Base-by-base conservation (phyloP, 2,888 invertebrate genomes). In the Macrosoma leucophasiata region DNA sequence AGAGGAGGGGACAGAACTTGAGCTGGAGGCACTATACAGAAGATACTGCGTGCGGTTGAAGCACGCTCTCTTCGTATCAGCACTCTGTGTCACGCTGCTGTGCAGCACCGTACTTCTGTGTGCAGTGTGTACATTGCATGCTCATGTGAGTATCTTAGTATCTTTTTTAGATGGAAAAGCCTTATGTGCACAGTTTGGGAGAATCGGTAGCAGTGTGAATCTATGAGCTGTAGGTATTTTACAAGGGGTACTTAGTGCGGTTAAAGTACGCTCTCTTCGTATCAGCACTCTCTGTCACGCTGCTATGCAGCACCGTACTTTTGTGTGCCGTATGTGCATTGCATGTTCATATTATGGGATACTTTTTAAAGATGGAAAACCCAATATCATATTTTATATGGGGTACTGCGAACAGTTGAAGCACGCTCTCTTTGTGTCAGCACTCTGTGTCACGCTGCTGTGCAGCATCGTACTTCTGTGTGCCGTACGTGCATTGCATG, bases 201-300 rank as follows among this genome's bases (percentile, higher is more conserved):
- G n/a, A n/a, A n/a, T n/a, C n/a, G n/a, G n/a, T n/a, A n/a, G n/a
- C n/a, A n/a, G n/a, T n/a, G n/a, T n/a, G n/a, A n/a, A n/a, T n/a
- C n/a, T n/a, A n/a, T 61, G 90, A 91, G 58, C 73, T 92, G 37
- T 91, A 92, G 50, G 89, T 89, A 1, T 74, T 92, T 18, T 91
- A 91, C 72, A 86, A 88, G 52, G 74, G 90, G 38, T 92, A 91
- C 70, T 90, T 91, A 63, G 88, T 90, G 31, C 76, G 89, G 18
- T 72, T 93, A 53, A 92, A 92, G 51, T 91, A 91, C 46, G 90
- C 93, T 1, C 85, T 94, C 23, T 92, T 93, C 67, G 87, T 91
- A 42, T 90, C 91, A 0, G 89, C 91, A 19, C 81, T 93, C 3
- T 86, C 88, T 34, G 87, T 93, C 33, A 88, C 91, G 4, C 72